Evolutionary conservation across 2,797 vertebrate species (phyloP), one percentile per base, ranked within the genome.

Genomic region (Pygocentrus nattereri): DNA sequence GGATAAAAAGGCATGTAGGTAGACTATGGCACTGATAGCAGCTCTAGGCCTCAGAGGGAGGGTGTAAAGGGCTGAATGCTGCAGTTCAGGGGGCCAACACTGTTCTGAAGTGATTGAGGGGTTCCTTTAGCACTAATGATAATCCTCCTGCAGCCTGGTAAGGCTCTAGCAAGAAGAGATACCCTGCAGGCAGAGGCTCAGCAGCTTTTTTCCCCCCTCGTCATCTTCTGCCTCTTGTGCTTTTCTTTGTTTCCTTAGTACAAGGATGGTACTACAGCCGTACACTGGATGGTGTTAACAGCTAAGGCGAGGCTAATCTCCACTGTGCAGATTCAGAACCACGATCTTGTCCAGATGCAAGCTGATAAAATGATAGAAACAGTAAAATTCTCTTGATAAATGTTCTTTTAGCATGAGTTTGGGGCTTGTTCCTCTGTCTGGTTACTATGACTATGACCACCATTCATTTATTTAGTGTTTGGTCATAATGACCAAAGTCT

Each of bases 41-140:
- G 56, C 21, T 23, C 21, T 5, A n/a, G 65, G 58, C 25, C 27
- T 81, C 21, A 21, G 52, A 50, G 54, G 72, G 23, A 59, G 72
- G 25, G 25, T 68, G 21, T 41, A 25, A 59, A 47, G 25, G 23
- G 62, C 49, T 21, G 49, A 54, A 34, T 16, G 25, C 70, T 23
- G 41, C 23, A 31, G 74, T 54, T 77, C 59, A 62, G 38, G 21
- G 21, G 64, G 18, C 64, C 30, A 68, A n/a, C 64, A 44, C 34
- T 44, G 31, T 44, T 65, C 62, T 68, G 64, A n/a, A 44, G 21
- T 13, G 64, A 38, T n/a, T 38, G 64, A 68, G 34, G 38, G 5
- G 23, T 65, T 30, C 80, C 54, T 77, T 64, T 50, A 76, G 25
- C 11, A 54, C 61, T 67, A 81, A 81, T 74, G 73, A 70, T 76